A percentile compares a stretch with the other conserved stretches of the same genome.
Conservation (phyloP, 1,140 invertebrate genomes). For the Propsilocerus akamusi region DNA sequence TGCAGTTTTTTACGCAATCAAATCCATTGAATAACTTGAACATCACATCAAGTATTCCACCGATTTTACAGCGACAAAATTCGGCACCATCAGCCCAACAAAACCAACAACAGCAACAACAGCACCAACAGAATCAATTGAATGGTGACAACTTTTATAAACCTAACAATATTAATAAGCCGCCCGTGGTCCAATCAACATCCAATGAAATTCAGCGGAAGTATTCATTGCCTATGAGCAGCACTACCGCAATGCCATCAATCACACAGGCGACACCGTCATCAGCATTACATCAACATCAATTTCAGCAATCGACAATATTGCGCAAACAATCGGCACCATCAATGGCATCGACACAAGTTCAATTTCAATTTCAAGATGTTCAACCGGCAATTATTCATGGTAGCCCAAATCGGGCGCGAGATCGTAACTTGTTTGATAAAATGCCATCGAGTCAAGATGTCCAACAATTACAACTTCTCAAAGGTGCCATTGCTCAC, state of each 20-base stretch:
- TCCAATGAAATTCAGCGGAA: neutral
- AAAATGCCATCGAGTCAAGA: slow-evolving; percentile 13
- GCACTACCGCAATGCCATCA: no score
- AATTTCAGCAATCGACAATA: neutral
- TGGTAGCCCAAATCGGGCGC: slow-evolving; percentile 21
- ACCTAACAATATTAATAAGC: neutral
- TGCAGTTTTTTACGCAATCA: neutral
- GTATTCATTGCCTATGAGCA: neutral
- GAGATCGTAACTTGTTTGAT: slow-evolving; percentile 24
- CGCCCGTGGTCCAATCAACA: neutral
- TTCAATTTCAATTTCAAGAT: neutral
- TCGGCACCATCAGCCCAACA: neutral
- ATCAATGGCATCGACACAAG: neutral
- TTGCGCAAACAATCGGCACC: neutral
- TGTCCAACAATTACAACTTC: slow-evolving; percentile 15
- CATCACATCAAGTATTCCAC: neutral
- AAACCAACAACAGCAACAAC: neutral
- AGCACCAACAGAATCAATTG: neutral
- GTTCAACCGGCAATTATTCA: no score
- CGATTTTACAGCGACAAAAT: neutral
- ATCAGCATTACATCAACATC: neutral
- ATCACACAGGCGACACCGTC: no score
- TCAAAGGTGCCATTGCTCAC: slow-evolving; percentile 13
- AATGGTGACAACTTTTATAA: neutral
- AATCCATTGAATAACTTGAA: slow-evolving; percentile 1